These are phyloP conservation scores for Rhombomys opimus DNA, from an alignment of 2,113 vertebrate species.

Conservation along the genomic window DNA sequence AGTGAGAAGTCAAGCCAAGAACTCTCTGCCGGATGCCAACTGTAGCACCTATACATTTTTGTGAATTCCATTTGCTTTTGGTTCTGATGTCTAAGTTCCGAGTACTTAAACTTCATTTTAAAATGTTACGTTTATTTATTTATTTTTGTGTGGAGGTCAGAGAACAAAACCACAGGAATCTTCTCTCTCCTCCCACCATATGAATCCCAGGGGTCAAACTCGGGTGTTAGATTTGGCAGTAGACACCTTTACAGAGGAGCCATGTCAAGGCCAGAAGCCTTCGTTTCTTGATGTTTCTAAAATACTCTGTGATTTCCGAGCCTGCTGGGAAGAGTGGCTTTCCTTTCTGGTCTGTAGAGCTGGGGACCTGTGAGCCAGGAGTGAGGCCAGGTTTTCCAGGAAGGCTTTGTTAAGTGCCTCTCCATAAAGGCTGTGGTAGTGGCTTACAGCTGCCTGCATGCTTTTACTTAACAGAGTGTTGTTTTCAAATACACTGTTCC, in stretches of 20 bases:
- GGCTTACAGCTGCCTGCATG: no score
- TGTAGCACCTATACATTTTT: background rate
- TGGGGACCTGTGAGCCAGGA: background rate
- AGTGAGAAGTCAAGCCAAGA: background rate
- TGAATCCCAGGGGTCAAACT: background rate
- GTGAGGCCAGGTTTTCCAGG: background rate
- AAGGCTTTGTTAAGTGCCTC: background rate
- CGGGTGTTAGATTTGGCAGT: background rate
- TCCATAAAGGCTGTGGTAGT: background rate
- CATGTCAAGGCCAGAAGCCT: background rate
- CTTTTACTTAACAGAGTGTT: background rate
- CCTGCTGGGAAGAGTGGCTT: background rate
- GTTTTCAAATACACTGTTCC: background rate
- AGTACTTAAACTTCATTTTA: background rate
- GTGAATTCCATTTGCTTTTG: background rate
- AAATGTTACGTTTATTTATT: background rate
- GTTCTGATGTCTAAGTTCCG: background rate
- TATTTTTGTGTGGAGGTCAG: background rate
- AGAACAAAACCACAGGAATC: background rate
- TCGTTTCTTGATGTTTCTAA: background rate
- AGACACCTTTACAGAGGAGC: background rate
- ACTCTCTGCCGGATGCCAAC: background rate
- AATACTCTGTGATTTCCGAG: background rate
- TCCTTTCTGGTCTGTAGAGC: background rate
- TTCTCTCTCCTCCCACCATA: background rate